Conservation (phyloP, 2,888 invertebrate species). For the Dicycla oo region DNA sequence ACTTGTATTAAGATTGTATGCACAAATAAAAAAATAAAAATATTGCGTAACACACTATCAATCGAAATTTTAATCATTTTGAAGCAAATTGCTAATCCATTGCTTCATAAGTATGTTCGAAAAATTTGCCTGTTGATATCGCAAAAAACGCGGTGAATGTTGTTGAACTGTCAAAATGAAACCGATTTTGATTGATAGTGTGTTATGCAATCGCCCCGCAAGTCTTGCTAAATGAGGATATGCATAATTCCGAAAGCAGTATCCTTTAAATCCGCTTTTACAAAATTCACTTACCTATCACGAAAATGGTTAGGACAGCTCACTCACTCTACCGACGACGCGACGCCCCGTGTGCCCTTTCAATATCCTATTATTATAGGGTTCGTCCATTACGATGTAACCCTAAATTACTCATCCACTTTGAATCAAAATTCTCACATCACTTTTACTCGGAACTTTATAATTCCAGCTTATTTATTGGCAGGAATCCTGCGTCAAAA, state of each 20-base stretch:
- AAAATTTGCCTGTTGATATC: too few relatives aligned
- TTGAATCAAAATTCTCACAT: constrained; percentile 16
- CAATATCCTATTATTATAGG: constrained; percentile 23
- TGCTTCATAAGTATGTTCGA: too few relatives aligned
- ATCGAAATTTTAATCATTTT: too few relatives aligned
- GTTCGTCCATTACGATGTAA: constrained; percentile 22
- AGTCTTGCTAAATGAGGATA: neutral
- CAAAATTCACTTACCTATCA: constrained; percentile 14
- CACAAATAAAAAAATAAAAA: too few relatives aligned
- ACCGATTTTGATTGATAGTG: too few relatives aligned
- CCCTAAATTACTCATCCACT: constrained; percentile 30
- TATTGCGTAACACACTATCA: too few relatives aligned
- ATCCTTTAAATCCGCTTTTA: neutral
- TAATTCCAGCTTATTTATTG: constrained; percentile 7
- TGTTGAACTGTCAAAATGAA: too few relatives aligned
- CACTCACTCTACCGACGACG: neutral
- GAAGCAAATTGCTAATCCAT: too few relatives aligned
- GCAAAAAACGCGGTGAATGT: too few relatives aligned
- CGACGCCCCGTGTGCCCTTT: constrained; percentile 9
- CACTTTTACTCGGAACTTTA: constrained; percentile 4
- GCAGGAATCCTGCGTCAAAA: constrained; percentile 15
- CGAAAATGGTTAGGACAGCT: constrained; percentile 12
- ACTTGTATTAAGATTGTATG: too few relatives aligned
- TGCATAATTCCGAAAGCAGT: neutral
- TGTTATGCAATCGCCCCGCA: too few relatives aligned